phyloP scores from a whole-genome alignment of 2,113 vertebrate species.

The Stomatorhinus ivindoensis region DNA sequence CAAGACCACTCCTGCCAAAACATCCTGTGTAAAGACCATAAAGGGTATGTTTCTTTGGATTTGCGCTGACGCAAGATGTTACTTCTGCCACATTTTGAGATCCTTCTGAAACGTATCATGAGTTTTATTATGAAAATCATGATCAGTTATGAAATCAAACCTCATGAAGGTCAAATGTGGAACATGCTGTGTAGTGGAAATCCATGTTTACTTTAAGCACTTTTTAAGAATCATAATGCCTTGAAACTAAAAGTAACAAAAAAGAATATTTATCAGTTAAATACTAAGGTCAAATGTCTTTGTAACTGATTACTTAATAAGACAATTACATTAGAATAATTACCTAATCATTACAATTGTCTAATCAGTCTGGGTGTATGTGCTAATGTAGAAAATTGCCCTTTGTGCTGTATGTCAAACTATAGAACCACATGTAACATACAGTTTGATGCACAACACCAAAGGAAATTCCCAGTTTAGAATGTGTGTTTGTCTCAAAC shows the following conservation, averaged over 20 bases:
- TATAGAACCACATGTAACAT: slow-evolving; percentile 51
- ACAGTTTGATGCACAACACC: slow-evolving; percentile 67
- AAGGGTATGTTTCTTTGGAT: neutral
- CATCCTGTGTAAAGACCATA: neutral
- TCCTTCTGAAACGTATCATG: neutral
- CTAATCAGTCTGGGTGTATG: neutral
- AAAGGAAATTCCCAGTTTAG: slow-evolving; percentile 45
- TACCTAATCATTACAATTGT: neutral
- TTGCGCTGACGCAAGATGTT: neutral
- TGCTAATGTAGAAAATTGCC: slow-evolving; percentile 40
- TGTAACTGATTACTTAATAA: neutral
- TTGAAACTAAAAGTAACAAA: neutral
- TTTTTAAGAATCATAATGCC: neutral
- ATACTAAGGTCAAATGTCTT: neutral
- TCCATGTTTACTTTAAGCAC: neutral
- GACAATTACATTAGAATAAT: neutral
- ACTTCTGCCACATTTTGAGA: neutral
- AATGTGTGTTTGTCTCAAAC: neutral
- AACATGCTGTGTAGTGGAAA: neutral
- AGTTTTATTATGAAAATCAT: neutral
- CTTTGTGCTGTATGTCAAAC: slow-evolving; percentile 68
- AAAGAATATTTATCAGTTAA: neutral
- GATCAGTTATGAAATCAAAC: neutral
- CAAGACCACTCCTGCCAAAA: neutral
- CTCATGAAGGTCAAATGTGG: neutral